These are phyloP conservation scores for Hippocampus barbouri DNA, from an alignment of 2,113 vertebrate genomes.

Conservation along the genomic window DNA sequence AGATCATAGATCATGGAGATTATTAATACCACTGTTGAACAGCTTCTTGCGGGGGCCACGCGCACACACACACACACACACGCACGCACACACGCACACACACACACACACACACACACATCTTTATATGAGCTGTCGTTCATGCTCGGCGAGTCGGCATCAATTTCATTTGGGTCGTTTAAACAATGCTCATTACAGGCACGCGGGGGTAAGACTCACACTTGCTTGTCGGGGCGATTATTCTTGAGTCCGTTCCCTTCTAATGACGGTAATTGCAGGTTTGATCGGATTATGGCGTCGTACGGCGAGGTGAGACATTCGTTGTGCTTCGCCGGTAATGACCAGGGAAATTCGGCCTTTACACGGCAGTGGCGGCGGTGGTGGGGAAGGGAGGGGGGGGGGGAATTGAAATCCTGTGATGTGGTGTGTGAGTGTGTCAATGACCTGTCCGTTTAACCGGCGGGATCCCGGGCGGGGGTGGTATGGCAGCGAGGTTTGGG, in stretches of 20 bases:
- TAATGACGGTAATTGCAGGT: constrained; percentile 61
- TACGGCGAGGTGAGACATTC: constrained; percentile 59
- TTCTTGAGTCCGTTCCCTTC: constrained; percentile 59
- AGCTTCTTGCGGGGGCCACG: constrained; percentile 42
- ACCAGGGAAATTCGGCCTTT: constrained; percentile 69
- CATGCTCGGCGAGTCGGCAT: constrained; percentile 65
- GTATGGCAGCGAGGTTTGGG: too few relatives aligned
- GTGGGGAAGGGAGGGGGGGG: constrained; percentile 1
- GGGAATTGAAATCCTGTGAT: constrained; percentile 52
- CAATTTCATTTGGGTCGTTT: constrained; percentile 68
- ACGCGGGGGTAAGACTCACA: constrained; percentile 57
- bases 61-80: constrained; percentile 10
- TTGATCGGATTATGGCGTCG: constrained; percentile 55
- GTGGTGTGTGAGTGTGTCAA: constrained; percentile 15
- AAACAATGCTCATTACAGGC: constrained; percentile 64
- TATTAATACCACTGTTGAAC: constrained; percentile 71
- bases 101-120: constrained; percentile 48
- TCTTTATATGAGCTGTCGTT: constrained; percentile 67
- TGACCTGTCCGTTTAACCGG: constrained; percentile 71
- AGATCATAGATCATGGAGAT: constrained; percentile 72
- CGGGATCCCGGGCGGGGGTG: constrained; percentile 35
- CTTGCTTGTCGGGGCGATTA: constrained; percentile 52
- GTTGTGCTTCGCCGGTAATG: constrained; percentile 61
- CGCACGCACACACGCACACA: constrained; percentile 23
- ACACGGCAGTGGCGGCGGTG: constrained; percentile 49